Evolutionary conservation across 2,888 invertebrate species (phyloP).

Genomic region (Dicycla oo): DNA sequence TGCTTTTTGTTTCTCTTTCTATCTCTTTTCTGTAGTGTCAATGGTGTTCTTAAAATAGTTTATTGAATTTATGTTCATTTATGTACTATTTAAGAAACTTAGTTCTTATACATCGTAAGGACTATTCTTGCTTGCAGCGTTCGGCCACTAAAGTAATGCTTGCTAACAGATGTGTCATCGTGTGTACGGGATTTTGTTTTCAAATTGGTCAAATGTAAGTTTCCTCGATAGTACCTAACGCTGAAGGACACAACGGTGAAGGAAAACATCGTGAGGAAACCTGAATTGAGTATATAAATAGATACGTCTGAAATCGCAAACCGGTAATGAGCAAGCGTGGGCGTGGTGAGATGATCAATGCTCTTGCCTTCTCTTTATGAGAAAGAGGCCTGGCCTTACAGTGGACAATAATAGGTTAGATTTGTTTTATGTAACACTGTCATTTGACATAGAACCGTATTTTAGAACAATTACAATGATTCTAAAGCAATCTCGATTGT

Average conservation of each 20-base stretch:
- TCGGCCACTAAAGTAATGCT: no score
- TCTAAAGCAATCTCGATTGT: neutral
- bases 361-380: neutral
- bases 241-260: no score
- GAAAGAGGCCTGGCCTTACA: neutral
- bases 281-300: neutral
- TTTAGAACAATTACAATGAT: constrained; percentile 1
- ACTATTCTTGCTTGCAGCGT: no score
- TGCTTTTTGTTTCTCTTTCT: neutral
- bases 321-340: no score
- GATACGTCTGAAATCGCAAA: neutral
- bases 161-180: no score
- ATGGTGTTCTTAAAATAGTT: constrained; percentile 12
- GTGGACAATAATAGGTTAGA: neutral
- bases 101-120: no score
- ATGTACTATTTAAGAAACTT: neutral
- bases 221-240: no score
- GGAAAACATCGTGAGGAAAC: neutral
- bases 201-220: no score
- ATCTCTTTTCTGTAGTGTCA: neutral
- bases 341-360: no score
- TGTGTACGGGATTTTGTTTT: no score
- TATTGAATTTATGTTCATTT: neutral
- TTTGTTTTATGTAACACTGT: neutral
- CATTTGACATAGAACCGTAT: neutral